Evolutionary conservation across 2,888 invertebrate species (phyloP), one percentile per base, ranked within the genome.

Genomic region (Cantharis lateralis): DNA sequence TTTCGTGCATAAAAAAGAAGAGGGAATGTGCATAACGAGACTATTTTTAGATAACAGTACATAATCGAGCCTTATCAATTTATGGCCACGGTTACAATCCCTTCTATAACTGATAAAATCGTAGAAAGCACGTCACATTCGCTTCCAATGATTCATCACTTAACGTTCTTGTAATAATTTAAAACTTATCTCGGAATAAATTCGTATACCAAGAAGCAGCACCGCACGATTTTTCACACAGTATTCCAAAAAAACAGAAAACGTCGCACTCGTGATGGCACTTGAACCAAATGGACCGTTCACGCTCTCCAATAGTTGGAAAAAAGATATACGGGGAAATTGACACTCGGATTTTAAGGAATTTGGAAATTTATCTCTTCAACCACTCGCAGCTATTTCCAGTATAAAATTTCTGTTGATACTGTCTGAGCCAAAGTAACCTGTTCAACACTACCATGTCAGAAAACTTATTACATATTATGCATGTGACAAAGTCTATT

Each of bases 1-100:
- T 62, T 70, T 63, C 48, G 61, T 62, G 32, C 18, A 70, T 63
- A 71, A 16, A 66, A 74, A 68, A 68, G 20, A 71, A 69, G 48
- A 48, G 48, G 48, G 48, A 48, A 48, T 48, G 48, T 62, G 72
- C 69, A 72, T 72, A 70, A 71, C 64, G 70, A 73, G 66, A 32
- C 26, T 76, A 76, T 76, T 73, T 76, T 73, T 76, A 73, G 76
- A 76, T 73, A 73, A 73, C 73, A 68, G 70, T 70, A 63, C 26
- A 72, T 48, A 64, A 64, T 18, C 28, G 18, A 15, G 72, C 62
- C 62, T 62, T 71, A 74, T 77, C 71, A 68, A 71, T 71, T 69
- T 70, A 66, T 64, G 16, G 70, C 71, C 63, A 66, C 70, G 77
- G 63, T 68, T 73, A 68, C 71, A 71, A 77, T 73, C 70, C 73